phyloP scores from a whole-genome alignment of 2,888 invertebrate species.

The Epinotia ramella region DNA sequence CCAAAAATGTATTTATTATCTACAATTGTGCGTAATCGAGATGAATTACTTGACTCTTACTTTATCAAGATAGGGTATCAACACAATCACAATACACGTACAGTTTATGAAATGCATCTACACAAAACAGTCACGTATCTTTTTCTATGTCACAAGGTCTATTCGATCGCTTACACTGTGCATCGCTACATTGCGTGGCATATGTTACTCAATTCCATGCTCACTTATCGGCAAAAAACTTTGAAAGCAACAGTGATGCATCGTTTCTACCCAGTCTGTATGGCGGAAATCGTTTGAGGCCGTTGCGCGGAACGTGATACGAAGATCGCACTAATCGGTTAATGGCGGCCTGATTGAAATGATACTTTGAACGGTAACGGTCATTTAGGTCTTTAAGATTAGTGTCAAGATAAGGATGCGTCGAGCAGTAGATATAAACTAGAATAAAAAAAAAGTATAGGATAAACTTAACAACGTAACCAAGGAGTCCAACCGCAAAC shows the following conservation, averaged over 20 bases:
- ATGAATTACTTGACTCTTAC: neutral
- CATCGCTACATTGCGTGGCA: slow-evolving; percentile 65
- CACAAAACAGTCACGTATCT: neutral
- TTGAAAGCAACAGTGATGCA: slow-evolving; percentile 76
- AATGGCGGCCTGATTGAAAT: slow-evolving; percentile 29
- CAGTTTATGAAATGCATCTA: neutral
- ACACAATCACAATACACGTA: too few relatives aligned
- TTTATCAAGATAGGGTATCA: too few relatives aligned
- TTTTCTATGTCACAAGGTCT: slow-evolving; percentile 14
- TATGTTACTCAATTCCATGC: slow-evolving; percentile 63
- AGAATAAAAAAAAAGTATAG: neutral
- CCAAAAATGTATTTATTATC: neutral
- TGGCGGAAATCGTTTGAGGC: slow-evolving; percentile 55
- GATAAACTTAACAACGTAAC: slow-evolving; percentile 21
- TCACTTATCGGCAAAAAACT: slow-evolving; percentile 57
- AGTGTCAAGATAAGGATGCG: neutral
- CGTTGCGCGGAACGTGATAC: slow-evolving; percentile 60
- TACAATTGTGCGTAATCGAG: neutral
- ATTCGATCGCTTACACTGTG: slow-evolving; percentile 26
- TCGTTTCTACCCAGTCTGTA: slow-evolving; percentile 63
- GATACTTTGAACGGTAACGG: slow-evolving; percentile 26
- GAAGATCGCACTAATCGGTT: slow-evolving; percentile 47
- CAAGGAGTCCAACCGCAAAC: slow-evolving; percentile 16
- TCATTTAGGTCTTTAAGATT: slow-evolving; percentile 4
- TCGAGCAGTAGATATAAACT: neutral